Percentiles rank a stretch among this genome's conserved stretches.
phyloP scores from a whole-genome alignment of 2,888 invertebrate species.

The Thymelicus sylvestris region DNA sequence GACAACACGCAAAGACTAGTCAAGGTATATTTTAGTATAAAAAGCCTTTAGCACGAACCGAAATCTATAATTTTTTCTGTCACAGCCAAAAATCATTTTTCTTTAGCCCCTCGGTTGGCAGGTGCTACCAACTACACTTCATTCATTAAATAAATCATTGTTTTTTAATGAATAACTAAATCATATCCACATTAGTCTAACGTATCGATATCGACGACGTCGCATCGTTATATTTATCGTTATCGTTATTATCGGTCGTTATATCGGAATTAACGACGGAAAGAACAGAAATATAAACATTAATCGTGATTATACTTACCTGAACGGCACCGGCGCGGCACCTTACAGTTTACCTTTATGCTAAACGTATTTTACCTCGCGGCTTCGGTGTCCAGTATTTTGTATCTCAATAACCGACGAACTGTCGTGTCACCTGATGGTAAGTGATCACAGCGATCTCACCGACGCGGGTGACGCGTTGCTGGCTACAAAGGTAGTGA shows the following conservation, averaged over 20 bases:
- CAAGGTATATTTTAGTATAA: too few relatives aligned
- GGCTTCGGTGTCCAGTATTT: background rate
- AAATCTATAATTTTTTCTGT: too few relatives aligned
- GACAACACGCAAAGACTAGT: too few relatives aligned
- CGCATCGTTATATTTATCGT: constrained; percentile 76
- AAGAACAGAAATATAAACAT: constrained; percentile 77
- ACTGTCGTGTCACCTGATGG: background rate
- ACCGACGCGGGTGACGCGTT: too few relatives aligned
- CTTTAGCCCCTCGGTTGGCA: too few relatives aligned
- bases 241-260: constrained; percentile 67
- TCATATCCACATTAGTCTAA: constrained; percentile 50
- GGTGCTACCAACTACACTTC: too few relatives aligned
- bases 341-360: constrained; percentile 42
- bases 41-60: too few relatives aligned
- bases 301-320: constrained; percentile 71
- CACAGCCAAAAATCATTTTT: too few relatives aligned
- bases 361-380: background rate
- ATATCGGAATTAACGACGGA: constrained; percentile 76
- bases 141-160: too few relatives aligned
- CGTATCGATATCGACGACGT: constrained; percentile 57
- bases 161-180: constrained; percentile 19
- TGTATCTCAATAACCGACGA: background rate
- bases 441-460: too few relatives aligned
- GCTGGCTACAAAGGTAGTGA: too few relatives aligned
- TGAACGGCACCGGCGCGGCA: constrained; percentile 49